Conservation (phyloP, 2,113 vertebrate genomes). For the Phrynosoma platyrhinos region DNA sequence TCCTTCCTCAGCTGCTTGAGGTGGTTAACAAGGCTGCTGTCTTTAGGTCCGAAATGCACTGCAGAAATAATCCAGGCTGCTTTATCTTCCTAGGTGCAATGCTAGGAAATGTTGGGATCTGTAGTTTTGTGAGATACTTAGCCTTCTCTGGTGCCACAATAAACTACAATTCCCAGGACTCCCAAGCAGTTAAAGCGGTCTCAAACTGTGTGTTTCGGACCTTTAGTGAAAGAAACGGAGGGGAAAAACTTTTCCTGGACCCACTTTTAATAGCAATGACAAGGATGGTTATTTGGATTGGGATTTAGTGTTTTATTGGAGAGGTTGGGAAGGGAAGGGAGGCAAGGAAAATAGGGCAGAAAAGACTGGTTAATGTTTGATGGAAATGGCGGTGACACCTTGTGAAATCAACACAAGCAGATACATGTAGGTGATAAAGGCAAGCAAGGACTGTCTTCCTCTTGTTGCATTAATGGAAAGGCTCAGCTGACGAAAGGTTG, state of each 20-base stretch:
- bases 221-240: not conserved
- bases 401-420: constrained; percentile 3
- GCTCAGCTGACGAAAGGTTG: too few species aligned
- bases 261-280: not conserved
- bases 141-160: too few species aligned
- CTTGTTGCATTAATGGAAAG: not conserved
- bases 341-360: constrained; percentile 4
- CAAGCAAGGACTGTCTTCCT: too few species aligned
- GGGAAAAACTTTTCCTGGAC: not conserved
- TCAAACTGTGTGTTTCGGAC: not conserved
- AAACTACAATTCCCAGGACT: too few species aligned
- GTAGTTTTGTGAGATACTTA: too few species aligned
- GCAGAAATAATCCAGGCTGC: too few species aligned
- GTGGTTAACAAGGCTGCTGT: too few species aligned
- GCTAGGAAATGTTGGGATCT: too few species aligned
- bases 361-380: not conserved
- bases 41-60: too few species aligned
- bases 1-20: too few species aligned
- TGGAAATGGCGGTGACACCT: not conserved
- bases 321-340: not conserved
- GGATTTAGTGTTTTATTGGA: not conserved
- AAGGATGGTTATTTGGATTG: not conserved
- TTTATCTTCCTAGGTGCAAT: too few species aligned
- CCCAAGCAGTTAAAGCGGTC: too few species aligned
- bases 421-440: not conserved